A percentile compares a stretch with the other conserved stretches of the same genome.
phyloP scores from a whole-genome alignment of 2,888 invertebrate species.

The Rhopalosiphum nymphaeae region DNA sequence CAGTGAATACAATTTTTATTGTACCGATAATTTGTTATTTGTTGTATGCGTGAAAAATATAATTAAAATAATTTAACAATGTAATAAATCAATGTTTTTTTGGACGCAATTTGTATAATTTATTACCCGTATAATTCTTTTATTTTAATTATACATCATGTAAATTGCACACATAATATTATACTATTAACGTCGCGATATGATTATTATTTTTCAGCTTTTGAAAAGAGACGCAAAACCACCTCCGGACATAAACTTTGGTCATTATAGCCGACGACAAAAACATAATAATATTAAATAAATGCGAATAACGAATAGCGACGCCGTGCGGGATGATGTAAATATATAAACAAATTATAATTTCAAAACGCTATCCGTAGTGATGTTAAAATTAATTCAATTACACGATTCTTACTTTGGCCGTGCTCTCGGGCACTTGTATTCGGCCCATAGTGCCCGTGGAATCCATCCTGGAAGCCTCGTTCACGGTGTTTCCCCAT shows the following conservation, averaged over 20 bases:
- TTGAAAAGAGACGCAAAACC: neutral
- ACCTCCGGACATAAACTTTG: neutral
- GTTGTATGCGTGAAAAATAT: neutral
- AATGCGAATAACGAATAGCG: neutral
- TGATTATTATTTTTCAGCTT: neutral
- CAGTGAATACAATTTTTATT: neutral
- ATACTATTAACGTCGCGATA: neutral
- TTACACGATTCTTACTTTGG: slow-evolving; percentile 74
- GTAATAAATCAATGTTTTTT: neutral
- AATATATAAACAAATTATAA: neutral
- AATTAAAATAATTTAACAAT: neutral
- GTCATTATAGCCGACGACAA: neutral
- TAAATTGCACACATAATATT: neutral
- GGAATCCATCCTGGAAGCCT: slow-evolving; percentile 96
- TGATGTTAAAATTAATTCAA: neutral
- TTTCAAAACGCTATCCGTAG: neutral
- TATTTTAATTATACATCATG: neutral
- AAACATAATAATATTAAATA: slow-evolving; percentile 4
- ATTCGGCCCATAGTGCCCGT: slow-evolving; percentile 90
- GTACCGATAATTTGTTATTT: neutral
- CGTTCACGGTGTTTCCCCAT: slow-evolving; percentile 97
- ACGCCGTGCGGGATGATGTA: neutral
- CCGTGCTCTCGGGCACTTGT: slow-evolving; percentile 88
- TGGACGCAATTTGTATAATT: neutral
- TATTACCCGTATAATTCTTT: neutral